phyloP scores from a whole-genome alignment of 1,140 invertebrate genomes.

The Choristoneura fumiferana region DNA sequence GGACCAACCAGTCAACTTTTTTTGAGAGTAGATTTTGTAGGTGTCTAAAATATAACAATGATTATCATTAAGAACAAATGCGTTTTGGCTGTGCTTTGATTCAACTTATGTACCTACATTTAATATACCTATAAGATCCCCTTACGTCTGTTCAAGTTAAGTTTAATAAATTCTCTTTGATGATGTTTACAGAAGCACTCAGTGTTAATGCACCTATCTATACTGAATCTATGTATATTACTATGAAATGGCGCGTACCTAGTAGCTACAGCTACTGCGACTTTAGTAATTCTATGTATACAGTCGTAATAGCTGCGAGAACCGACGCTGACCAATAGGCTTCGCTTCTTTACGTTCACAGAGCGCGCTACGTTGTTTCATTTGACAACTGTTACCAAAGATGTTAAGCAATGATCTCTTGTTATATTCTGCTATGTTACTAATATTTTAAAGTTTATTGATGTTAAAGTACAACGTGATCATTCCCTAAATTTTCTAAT shows the following conservation, averaged over 20 bases:
- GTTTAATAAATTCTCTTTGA: constrained; percentile 12
- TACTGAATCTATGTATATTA: background rate
- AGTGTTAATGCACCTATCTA: background rate
- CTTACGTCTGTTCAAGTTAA: constrained; percentile 6
- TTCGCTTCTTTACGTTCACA: background rate
- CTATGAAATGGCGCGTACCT: background rate
- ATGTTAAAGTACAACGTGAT: constrained; percentile 24
- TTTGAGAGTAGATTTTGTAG: constrained; percentile 50
- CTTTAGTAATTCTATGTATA: background rate
- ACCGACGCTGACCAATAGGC: background rate
- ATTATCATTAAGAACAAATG: constrained; percentile 43
- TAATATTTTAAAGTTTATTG: constrained; percentile 19
- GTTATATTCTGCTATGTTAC: constrained; percentile 16
- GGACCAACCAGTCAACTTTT: constrained; percentile 74
- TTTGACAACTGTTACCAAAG: too few relatives aligned
- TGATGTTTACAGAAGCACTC: background rate
- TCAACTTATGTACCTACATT: constrained; percentile 28
- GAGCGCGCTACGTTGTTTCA: background rate
- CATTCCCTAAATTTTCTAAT: constrained; percentile 25
- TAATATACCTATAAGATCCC: constrained; percentile 16
- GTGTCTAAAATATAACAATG: constrained; percentile 31
- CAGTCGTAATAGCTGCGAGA: background rate
- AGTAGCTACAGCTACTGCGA: background rate
- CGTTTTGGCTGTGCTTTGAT: constrained; percentile 60
- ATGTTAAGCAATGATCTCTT: constrained; percentile 9